phyloP scores from a whole-genome alignment of 2,888 invertebrate species.

The Camptogramma bilineatum region DNA sequence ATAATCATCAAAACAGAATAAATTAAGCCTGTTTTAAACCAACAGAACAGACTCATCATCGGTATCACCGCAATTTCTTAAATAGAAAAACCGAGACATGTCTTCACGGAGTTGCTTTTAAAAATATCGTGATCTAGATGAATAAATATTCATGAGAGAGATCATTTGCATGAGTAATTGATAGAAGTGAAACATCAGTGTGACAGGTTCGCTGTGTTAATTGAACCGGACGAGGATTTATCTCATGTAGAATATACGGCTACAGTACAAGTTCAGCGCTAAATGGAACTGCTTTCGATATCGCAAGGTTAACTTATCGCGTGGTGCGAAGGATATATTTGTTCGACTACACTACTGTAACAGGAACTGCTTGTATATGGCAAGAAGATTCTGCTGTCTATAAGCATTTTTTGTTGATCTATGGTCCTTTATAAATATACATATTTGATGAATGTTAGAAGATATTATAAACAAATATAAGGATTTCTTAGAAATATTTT shows the following conservation, averaged over 20 bases:
- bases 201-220: constrained; percentile 70
- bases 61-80: constrained; percentile 21
- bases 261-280: constrained; percentile 46
- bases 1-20: constrained; percentile 12
- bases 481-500: not conserved
- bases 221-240: constrained; percentile 63
- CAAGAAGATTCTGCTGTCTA: not conserved
- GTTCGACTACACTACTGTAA: not conserved
- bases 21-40: constrained; percentile 12
- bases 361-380: not conserved
- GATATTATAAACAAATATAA: not conserved
- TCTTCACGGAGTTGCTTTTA: constrained; percentile 37
- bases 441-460: not conserved
- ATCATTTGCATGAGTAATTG: constrained; percentile 77
- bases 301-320: constrained; percentile 47
- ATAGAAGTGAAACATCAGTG: constrained; percentile 69
- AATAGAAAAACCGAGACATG: constrained; percentile 29
- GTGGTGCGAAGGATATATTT: not conserved
- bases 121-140: constrained; percentile 53
- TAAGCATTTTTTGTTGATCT: not conserved
- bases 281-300: constrained; percentile 51
- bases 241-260: constrained; percentile 44
- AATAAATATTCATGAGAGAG: constrained; percentile 72
- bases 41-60: constrained; percentile 17
- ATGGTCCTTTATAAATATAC: not conserved